A percentile compares a stretch with the other conserved stretches of the same genome.
These are phyloP conservation scores for Zootermopsis nevadensis DNA, from an alignment of 2,888 invertebrate genomes.

Conservation along the genomic window DNA sequence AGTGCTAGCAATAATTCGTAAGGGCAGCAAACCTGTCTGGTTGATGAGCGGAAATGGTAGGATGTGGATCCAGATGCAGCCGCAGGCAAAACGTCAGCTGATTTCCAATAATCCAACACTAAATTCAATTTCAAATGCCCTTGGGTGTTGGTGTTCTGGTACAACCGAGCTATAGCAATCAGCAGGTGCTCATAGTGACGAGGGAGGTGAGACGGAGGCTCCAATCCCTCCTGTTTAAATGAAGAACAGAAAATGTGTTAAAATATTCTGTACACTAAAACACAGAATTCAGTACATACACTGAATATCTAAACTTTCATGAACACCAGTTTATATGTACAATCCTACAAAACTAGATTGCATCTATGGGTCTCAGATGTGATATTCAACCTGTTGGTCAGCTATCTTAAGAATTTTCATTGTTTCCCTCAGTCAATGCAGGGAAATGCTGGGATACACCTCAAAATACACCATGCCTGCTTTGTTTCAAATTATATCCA, in stretches of 20 bases:
- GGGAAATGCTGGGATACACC: too few species aligned
- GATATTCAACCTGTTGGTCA: too few species aligned
- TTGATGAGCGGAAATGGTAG: not conserved
- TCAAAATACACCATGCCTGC: too few species aligned
- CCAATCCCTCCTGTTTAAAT: conserved; percentile 75
- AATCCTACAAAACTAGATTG: too few species aligned
- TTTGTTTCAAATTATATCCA: too few species aligned
- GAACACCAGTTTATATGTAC: too few species aligned
- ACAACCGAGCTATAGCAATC: conserved; percentile 81
- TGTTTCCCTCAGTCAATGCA: too few species aligned
- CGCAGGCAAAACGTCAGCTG: conserved; percentile 63
- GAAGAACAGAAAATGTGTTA: not conserved
- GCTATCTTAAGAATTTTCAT: too few species aligned
- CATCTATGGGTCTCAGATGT: too few species aligned
- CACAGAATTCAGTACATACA: too few species aligned
- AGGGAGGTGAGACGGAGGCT: conserved; percentile 74
- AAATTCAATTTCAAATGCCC: conserved; percentile 78
- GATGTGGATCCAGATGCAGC: conserved; percentile 15
- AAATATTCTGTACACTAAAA: not conserved
- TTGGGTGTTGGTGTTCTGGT: conserved; percentile 67
- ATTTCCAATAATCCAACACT: conserved; percentile 86
- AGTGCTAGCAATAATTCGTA: not conserved
- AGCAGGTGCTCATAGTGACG: conserved; percentile 88
- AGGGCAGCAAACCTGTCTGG: conserved; percentile 17
- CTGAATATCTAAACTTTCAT: too few species aligned